Evolutionary conservation across 2,888 invertebrate species (phyloP).

Genomic region (Crematogaster levior): DNA sequence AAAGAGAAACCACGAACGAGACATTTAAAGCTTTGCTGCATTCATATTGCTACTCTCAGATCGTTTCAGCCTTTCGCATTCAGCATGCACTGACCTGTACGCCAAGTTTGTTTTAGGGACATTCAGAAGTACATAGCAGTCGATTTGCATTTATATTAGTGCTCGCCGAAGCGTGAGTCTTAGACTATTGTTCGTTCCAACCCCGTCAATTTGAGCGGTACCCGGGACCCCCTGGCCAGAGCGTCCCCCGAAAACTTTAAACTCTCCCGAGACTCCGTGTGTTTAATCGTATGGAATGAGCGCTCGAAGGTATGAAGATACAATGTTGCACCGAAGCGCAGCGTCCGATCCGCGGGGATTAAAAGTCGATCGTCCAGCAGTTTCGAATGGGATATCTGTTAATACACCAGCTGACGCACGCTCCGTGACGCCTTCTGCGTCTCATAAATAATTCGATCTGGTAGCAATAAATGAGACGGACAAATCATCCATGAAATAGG

Average conservation of each 20-base stretch:
- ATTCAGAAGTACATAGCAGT: conserved; percentile 69
- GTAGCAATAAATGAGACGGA: conserved; percentile 47
- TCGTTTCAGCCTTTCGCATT: conserved; percentile 50
- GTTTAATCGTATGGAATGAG: conserved; percentile 81
- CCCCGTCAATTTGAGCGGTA: conserved; percentile 75
- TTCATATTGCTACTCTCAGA: conserved; percentile 54
- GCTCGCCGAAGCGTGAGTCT: conserved; percentile 76
- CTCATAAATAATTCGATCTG: conserved; percentile 50
- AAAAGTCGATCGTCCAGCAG: conserved; percentile 67
- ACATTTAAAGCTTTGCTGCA: conserved; percentile 9
- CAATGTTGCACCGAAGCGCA: conserved; percentile 57
- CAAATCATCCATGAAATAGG: conserved; percentile 68
- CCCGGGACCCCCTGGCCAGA: conserved; percentile 54
- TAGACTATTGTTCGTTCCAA: conserved; percentile 75
- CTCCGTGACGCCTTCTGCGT: conserved; percentile 38
- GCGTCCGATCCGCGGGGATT: conserved; percentile 68
- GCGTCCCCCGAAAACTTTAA: conserved; percentile 67
- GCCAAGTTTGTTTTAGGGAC: conserved; percentile 72
- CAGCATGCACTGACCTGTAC: conserved; percentile 57
- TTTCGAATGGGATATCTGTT: conserved; percentile 59
- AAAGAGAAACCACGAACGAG: background rate
- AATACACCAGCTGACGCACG: conserved; percentile 73
- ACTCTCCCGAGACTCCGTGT: conserved; percentile 69
- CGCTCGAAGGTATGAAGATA: conserved; percentile 71
- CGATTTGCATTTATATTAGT: conserved; percentile 84